Evolutionary conservation across 2,797 vertebrate species (phyloP), one percentile per base, ranked within the genome.

Genomic region (Chaetophractus vellerosus): DNA sequence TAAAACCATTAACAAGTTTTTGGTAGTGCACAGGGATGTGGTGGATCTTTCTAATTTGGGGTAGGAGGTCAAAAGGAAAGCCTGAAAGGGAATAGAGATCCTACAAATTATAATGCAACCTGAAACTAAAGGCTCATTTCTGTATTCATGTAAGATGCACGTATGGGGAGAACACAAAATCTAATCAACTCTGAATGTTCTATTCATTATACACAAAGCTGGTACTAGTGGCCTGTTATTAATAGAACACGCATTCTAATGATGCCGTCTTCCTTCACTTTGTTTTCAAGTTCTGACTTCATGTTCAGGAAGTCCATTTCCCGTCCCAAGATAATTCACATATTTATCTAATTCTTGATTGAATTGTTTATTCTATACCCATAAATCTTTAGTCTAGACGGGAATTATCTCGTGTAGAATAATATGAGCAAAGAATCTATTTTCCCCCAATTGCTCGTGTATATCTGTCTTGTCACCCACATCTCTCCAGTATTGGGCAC

Each of bases 51-150:
- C 66, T 85, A 76, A 89, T 8, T 8, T 88, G 38, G 52, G 48
- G 38, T 33, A 92, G 31, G 83, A 87, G 18, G 79, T 94, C 57
- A 94, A 81, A 96, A 45, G 61, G n/a, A 52, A 96, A 96, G 66
- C 6, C 50, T 83, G 28, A 93, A 88, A 80, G 92, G 50, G 50
- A 86, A 86, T 11, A 93, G 33, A 96, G 68, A 75, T 61, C 2
- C 1, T 84, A 63, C 28, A 92, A 87, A 74, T 71, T 64, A 74
- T 19, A 24, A 76, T 12, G 36, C 76, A 57, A 84, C 3, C 21
- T 64, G 55, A 84, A 88, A 79, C 36, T 57, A 61, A 80, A 76
- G 45, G 9, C 85, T 52, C 45, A 83, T 83, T 94, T 95, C 48
- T 71, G 8, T 71, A 69, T 89, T 89, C 23, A 57, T 28, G 2